Evolutionary conservation across 2,888 invertebrate genomes (phyloP), one percentile per base, ranked within the genome.

Genomic region (Leucophora obtusa): DNA sequence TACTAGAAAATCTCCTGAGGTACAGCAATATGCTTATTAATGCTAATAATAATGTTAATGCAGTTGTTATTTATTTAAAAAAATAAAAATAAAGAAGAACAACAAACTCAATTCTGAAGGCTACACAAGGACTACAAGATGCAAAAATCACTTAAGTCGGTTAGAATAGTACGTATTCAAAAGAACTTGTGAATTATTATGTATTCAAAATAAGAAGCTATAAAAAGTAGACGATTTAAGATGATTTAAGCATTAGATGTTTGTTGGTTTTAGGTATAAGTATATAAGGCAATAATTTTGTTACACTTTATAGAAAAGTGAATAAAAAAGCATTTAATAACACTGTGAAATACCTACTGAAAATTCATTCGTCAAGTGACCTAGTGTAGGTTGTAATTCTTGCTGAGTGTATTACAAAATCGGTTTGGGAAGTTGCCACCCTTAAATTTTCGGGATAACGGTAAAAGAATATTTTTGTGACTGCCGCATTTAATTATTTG

Each of bases 1-100:
- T 38, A 51, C 63, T 43, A 56, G 51, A 53, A 70, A 76, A 53
- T 70, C 77, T 66, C 76, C 43, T 38, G 76, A 63, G 76, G 69
- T 58, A 70, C 69, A 63, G 66, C 71, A 78, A 78, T 72, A 78
- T 72, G 66, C 77, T 78, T 66, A 78, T 78, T 78, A 78, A 78
- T 78, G 77, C 71, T 78, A 66, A 78, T 60, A 71, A 77, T 50
- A 74, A 56, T 7, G 59, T 33, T 38, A 47, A 47, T 47, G 43
- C 43, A 47, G n/a, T 47, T 47, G 43, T 47, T 47, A 47, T n/a
- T 47, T 47, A 47, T 47, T 47, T 28, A 28, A 47, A 14, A 5
- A 47, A 5, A 47, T n/a, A 47, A 47, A 47, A 1, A 11, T 11
- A 11, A 38, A 38, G 14, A 38, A 10, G 11, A 38, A 28, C 24